Conservation (phyloP, 2,113 vertebrate genomes). For the Cardinalis cardinalis region DNA sequence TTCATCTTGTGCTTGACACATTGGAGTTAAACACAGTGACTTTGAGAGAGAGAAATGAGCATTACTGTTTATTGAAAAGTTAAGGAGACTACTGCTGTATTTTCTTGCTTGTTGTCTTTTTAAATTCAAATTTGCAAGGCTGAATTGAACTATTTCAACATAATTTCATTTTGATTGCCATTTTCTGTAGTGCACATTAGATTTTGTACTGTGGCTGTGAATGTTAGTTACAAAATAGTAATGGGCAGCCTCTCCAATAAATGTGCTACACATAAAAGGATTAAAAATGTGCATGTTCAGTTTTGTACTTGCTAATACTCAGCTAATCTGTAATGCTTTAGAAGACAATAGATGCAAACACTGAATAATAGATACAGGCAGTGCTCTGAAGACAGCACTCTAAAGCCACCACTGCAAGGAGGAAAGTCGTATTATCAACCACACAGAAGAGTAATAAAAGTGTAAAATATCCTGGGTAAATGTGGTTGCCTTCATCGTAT, state of each 20-base stretch:
- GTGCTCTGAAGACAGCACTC: neutral
- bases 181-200: neutral
- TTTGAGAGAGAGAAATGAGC: slow-evolving; percentile 9
- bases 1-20: neutral
- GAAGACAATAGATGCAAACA: neutral
- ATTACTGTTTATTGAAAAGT: neutral
- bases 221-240: slow-evolving; percentile 28
- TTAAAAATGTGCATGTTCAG: slow-evolving; percentile 9
- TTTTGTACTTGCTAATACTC: neutral
- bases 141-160: neutral
- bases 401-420: neutral
- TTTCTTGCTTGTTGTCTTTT: neutral
- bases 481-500: neutral
- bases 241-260: slow-evolving; percentile 24
- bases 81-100: neutral
- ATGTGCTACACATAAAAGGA: slow-evolving; percentile 5
- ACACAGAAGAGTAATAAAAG: neutral
- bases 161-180: neutral
- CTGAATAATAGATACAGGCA: neutral
- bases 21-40: slow-evolving; percentile 10
- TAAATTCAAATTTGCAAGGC: neutral
- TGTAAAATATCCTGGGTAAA: neutral
- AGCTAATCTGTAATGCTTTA: slow-evolving; percentile 15
- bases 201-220: neutral
- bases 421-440: neutral